These are phyloP conservation scores for Zoanthus sansibaricus DNA, from an alignment of 92 coral and sea anemone genomes.

Conservation along the genomic window DNA sequence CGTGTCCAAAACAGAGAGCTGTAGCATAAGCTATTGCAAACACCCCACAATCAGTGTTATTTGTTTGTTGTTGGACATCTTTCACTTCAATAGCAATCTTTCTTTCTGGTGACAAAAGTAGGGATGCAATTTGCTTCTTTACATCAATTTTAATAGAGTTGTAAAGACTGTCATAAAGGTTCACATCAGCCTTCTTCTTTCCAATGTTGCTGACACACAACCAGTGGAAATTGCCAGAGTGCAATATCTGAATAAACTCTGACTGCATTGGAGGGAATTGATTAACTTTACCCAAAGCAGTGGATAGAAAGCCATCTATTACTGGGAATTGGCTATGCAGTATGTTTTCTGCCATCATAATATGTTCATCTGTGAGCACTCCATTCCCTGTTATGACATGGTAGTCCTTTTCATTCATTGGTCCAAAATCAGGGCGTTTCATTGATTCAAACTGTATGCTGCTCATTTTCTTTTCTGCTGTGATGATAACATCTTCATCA, in stretches of 20 bases:
- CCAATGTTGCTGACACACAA: not conserved
- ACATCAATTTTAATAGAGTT: not conserved
- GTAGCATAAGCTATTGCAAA: conserved; percentile 23
- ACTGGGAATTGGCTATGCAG: not conserved
- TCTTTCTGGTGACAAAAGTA: not conserved
- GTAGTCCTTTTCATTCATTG: too few relatives aligned
- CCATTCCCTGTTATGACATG: not conserved
- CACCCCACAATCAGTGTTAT: conserved; percentile 2
- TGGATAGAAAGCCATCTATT: not conserved
- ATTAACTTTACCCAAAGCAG: not conserved
- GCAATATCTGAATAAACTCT: not conserved
- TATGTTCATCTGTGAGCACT: not conserved
- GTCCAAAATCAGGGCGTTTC: too few relatives aligned
- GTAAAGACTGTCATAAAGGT: not conserved
- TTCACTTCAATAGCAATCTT: not conserved
- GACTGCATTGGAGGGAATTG: not conserved
- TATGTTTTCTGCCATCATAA: not conserved
- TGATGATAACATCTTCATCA: too few relatives aligned
- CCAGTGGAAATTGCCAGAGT: not conserved
- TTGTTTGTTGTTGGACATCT: conserved; percentile 1
- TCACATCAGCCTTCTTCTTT: not conserved
- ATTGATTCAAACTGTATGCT: too few relatives aligned
- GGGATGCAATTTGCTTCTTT: not conserved
- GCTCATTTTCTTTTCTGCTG: too few relatives aligned
- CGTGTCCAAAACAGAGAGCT: conserved; percentile 17